These are phyloP conservation scores for Hassar affinis DNA, from an alignment of 2,113 vertebrate genomes.

Conservation along the genomic window DNA sequence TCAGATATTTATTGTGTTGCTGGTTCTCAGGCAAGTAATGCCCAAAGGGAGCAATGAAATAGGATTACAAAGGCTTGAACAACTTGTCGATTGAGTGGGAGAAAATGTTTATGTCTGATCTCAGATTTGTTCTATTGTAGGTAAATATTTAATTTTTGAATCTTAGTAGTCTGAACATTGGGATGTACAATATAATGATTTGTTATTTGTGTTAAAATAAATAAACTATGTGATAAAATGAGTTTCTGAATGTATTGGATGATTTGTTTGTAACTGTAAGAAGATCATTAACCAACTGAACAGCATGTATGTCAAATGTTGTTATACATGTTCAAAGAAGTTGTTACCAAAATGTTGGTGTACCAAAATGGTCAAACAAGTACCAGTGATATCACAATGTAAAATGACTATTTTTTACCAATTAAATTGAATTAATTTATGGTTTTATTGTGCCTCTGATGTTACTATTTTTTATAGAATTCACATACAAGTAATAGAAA, in stretches of 20 bases:
- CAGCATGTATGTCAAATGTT: too few relatives aligned
- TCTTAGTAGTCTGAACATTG: not conserved
- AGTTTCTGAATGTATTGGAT: not conserved
- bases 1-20: slow-evolving; percentile 6
- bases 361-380: not conserved
- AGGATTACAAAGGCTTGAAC: not conserved
- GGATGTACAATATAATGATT: not conserved
- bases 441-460: not conserved
- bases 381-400: not conserved
- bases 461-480: not conserved
- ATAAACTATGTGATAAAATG: not conserved
- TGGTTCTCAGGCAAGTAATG: not conserved
- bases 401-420: not conserved
- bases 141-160: not conserved
- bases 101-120: not conserved
- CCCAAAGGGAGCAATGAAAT: not conserved
- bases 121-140: not conserved
- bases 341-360: too few relatives aligned
- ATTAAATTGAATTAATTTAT: not conserved
- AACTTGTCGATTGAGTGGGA: not conserved
- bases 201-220: not conserved
- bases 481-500: not conserved
- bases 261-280: not conserved
- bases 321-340: too few relatives aligned
- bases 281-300: not conserved